A percentile compares a stretch with the other conserved stretches of the same genome.
Evolutionary conservation across 1,140 invertebrate genomes (phyloP).

Genomic region (Euura lappo): DNA sequence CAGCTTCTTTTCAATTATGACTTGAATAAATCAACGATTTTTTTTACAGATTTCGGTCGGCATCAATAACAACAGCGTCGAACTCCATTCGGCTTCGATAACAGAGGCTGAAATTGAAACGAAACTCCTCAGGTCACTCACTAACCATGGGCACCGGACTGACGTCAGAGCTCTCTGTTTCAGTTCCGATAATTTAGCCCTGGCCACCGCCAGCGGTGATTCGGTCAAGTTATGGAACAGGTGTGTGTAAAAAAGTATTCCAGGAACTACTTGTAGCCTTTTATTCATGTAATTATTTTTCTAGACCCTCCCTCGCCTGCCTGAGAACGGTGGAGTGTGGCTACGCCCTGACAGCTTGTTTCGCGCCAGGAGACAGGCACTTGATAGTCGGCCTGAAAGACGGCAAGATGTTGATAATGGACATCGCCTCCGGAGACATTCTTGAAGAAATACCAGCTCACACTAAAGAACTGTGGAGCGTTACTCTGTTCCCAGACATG

Average conservation of each 20-base stretch:
- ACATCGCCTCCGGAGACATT: constrained; percentile 81
- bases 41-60: constrained; percentile 57
- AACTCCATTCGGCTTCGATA: constrained; percentile 67
- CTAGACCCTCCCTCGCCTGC: constrained; percentile 77
- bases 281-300: constrained; percentile 31
- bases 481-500: constrained; percentile 78
- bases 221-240: constrained; percentile 95
- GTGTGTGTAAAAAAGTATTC: constrained; percentile 45
- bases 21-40: too few relatives aligned
- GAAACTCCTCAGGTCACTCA: constrained; percentile 55
- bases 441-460: constrained; percentile 83
- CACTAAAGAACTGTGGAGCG: constrained; percentile 76
- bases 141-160: constrained; percentile 81
- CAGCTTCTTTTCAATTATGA: too few relatives aligned
- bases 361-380: constrained; percentile 92
- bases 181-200: constrained; percentile 87
- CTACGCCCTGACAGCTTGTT: constrained; percentile 77
- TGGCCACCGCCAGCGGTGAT: constrained; percentile 85
- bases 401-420: constrained; percentile 87
- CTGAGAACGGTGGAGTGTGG: constrained; percentile 78
- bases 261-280: not conserved
- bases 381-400: constrained; percentile 87
- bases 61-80: constrained; percentile 72
- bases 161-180: constrained; percentile 88
- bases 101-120: constrained; percentile 62